phyloP scores from a whole-genome alignment of 2,888 invertebrate species.

The Panopea generosa region DNA sequence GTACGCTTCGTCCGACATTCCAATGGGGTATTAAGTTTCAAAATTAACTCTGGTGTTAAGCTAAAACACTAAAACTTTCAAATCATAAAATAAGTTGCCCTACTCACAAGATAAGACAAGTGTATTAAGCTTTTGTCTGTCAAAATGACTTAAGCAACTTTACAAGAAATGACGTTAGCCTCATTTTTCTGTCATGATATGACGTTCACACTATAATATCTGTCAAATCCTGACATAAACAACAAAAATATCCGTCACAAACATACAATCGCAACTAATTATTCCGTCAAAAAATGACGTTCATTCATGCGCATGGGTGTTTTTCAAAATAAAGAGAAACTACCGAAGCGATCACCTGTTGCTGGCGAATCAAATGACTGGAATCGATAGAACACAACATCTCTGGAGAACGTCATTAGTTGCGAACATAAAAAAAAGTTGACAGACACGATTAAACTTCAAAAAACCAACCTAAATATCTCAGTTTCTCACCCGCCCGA shows the following conservation, averaged over 20 bases:
- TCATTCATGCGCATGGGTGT: constrained; percentile 13
- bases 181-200: constrained; percentile 29
- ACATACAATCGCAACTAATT: constrained; percentile 28
- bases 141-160: constrained; percentile 30
- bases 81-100: constrained; percentile 23
- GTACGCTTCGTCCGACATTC: too few relatives aligned
- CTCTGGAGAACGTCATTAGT: constrained; percentile 16
- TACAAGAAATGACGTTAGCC: constrained; percentile 22
- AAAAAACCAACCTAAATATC: constrained; percentile 9
- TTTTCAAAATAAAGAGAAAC: too few relatives aligned
- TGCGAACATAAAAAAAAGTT: constrained; percentile 15
- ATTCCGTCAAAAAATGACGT: constrained; percentile 30
- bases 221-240: constrained; percentile 33
- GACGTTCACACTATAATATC: constrained; percentile 29
- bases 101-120: constrained; percentile 18
- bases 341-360: constrained; percentile 2
- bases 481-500: background rate
- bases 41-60: constrained; percentile 8
- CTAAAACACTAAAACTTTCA: constrained; percentile 19
- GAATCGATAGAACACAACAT: constrained; percentile 23
- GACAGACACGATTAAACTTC: constrained; percentile 30
- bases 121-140: constrained; percentile 21
- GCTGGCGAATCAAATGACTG: constrained; percentile 24
- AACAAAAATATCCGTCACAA: constrained; percentile 30
- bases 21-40: constrained; percentile 9